Evolutionary conservation across 2,888 invertebrate species (phyloP).

Genomic region (Dysmachus trigonus): DNA sequence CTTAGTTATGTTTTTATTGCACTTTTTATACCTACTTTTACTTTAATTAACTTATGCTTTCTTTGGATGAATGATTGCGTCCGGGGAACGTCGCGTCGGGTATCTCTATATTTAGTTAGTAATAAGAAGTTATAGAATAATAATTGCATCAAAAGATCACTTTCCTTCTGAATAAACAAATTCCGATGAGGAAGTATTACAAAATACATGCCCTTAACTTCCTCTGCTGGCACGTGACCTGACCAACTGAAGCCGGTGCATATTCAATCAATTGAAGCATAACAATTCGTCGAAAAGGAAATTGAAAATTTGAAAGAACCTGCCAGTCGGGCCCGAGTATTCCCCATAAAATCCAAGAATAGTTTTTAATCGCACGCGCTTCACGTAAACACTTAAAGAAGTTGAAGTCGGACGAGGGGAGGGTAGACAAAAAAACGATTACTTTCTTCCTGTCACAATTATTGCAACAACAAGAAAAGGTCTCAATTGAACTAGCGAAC

Average conservation of each 20-base stretch:
- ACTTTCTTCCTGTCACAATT: slow-evolving; percentile 39
- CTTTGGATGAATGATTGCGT: too few relatives aligned
- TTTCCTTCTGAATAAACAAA: not conserved
- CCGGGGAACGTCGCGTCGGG: too few relatives aligned
- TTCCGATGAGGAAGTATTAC: not conserved
- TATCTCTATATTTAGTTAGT: too few relatives aligned
- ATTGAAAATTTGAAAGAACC: not conserved
- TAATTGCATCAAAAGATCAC: not conserved
- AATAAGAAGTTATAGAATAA: not conserved
- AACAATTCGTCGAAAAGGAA: not conserved
- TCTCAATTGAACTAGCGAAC: slow-evolving; percentile 24
- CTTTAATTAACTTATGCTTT: too few relatives aligned
- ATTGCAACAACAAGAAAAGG: not conserved
- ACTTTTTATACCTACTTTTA: too few relatives aligned
- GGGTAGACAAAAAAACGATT: not conserved
- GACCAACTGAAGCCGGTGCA: not conserved
- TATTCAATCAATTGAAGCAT: not conserved
- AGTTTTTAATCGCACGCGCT: not conserved
- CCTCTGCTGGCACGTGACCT: not conserved
- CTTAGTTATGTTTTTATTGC: too few relatives aligned
- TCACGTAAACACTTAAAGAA: not conserved
- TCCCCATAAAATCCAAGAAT: slow-evolving; percentile 22
- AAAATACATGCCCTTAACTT: not conserved
- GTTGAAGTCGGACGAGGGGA: not conserved
- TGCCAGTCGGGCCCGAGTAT: not conserved